Percentiles rank a stretch among this genome's conserved stretches.
These are phyloP conservation scores for Atethmia centrago DNA, from an alignment of 2,888 invertebrate species.

Conservation along the genomic window DNA sequence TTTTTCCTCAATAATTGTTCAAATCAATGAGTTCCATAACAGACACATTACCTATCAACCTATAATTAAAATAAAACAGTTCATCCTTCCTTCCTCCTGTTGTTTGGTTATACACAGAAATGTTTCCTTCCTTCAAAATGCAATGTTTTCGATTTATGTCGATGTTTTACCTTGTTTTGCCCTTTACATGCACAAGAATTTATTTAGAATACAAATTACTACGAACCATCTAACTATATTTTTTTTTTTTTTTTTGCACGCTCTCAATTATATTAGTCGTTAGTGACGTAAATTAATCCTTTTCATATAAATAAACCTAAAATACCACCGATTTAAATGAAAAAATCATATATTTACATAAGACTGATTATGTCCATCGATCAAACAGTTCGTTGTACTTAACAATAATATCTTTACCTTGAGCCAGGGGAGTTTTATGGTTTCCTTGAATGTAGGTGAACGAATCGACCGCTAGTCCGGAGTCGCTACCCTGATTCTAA, in stretches of 20 bases:
- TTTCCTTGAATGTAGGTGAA: constrained; percentile 71
- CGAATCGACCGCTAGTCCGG: constrained; percentile 56
- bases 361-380: constrained; percentile 12
- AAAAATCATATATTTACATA: neutral
- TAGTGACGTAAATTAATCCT: neutral
- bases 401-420: constrained; percentile 33
- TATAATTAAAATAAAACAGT: neutral
- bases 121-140: constrained; percentile 10
- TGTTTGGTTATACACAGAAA: neutral
- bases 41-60: neutral
- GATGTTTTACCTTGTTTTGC: constrained; percentile 17
- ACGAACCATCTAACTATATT: neutral
- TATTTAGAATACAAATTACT: neutral
- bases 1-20: neutral
- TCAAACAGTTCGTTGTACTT: constrained; percentile 52
- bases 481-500: constrained; percentile 55
- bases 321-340: no score
- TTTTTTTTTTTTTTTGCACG: neutral
- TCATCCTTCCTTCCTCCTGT: constrained; percentile 39
- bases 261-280: neutral
- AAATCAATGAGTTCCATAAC: constrained; percentile 4
- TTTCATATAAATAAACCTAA: neutral
- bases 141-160: neutral
- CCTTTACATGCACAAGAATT: neutral
- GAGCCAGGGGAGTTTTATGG: constrained; percentile 73